Evolutionary conservation across 2,797 vertebrate species (phyloP), one percentile per base, ranked within the genome.

Genomic region (Tokudaia muenninki): DNA sequence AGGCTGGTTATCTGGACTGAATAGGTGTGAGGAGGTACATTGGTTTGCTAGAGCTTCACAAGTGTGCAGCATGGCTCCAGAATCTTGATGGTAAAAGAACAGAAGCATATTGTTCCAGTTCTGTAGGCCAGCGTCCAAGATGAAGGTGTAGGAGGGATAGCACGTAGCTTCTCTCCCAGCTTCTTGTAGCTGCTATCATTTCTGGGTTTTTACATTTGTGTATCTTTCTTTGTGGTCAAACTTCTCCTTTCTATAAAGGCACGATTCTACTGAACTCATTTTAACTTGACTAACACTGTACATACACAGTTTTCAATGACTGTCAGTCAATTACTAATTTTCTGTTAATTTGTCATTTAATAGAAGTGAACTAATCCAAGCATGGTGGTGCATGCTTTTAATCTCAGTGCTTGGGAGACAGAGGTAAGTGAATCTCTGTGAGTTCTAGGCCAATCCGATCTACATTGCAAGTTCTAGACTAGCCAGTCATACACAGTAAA

Each of bases 281-380:
- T 95, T 50, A 88, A 67, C 52, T 90, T 78, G 47, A 74, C 75
- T 80, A n/a, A 7, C 34, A 82, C 52, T 19, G 1, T 70, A 88
- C 83, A 81, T 17, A 90, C 11, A 26, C n/a, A 75, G 6, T 34
- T 87, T 87, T 41, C 6, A 37, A 86, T 67, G 67, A 59, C 52
- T 95, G 29, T 63, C 44, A 70, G 13, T 59, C 34, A 52, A 78
- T 65, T 90, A 80, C 67, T 74, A 37, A 92, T 92, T 95, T 82
- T 63, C 61, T 87, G 63, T 90, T 93, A 94, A 72, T 77, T 96
- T 93, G 37, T 96, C 65, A 81, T 92, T 93, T 87, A 52, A 87
- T 78, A 90, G 70, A 34, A 63, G 55, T 34, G 81, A 80, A 92
- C 59, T 87, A 82, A 87, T 59, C 47, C 16, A 44, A 55, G 7